Evolutionary conservation across 2,113 vertebrate genomes (phyloP).

Genomic region (Prietella phreatophila): DNA sequence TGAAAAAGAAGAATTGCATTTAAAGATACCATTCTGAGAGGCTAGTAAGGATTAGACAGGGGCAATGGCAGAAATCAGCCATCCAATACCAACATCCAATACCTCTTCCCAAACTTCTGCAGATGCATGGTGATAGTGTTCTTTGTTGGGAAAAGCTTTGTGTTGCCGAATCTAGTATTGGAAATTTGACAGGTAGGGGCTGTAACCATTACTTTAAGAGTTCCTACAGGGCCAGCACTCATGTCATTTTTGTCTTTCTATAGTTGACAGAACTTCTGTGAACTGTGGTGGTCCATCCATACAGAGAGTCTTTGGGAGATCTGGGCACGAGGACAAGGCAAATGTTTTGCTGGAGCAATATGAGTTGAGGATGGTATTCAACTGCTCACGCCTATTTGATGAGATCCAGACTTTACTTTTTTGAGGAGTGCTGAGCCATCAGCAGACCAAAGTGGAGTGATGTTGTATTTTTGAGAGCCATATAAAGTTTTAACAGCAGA

Average conservation of each 20-base stretch:
- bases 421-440: background rate
- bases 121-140: background rate
- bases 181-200: background rate
- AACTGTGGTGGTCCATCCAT: background rate
- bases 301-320: background rate
- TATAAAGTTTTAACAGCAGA: background rate
- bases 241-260: background rate
- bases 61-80: background rate
- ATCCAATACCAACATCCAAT: background rate
- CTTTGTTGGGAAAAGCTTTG: background rate
- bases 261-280: slow-evolving; percentile 6
- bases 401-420: background rate
- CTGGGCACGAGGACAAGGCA: background rate
- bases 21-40: too few species aligned
- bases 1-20: background rate
- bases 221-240: background rate
- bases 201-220: background rate
- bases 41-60: background rate
- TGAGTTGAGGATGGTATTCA: background rate
- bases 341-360: slow-evolving; percentile 2
- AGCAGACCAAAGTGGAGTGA: background rate
- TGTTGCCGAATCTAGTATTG: background rate
- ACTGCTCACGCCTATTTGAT: background rate
- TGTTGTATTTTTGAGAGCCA: background rate
- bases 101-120: background rate